Evolutionary conservation across 1,140 invertebrate species (phyloP).

Genomic region (Protaetia brevitarsis): DNA sequence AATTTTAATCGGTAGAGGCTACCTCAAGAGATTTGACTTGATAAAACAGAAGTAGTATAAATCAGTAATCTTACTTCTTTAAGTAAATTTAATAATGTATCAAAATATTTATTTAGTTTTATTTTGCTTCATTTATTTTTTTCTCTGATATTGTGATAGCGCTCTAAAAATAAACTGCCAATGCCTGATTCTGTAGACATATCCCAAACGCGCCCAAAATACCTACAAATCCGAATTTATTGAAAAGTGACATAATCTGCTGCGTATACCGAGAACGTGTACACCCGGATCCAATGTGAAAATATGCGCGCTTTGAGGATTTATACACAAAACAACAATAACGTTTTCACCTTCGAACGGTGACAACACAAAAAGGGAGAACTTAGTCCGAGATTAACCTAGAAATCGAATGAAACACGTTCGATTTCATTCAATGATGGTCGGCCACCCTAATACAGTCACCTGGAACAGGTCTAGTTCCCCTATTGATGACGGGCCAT

Average conservation of each 20-base stretch:
- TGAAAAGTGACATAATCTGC: constrained; percentile 9
- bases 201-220: background rate
- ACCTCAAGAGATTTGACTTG: too few species aligned
- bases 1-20: too few species aligned
- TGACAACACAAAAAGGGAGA: background rate
- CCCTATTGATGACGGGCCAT: constrained; percentile 7
- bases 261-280: background rate
- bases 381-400: constrained; percentile 15
- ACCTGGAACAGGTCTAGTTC: constrained; percentile 21
- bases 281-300: constrained; percentile 15
- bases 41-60: too few species aligned
- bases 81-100: too few species aligned
- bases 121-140: too few species aligned
- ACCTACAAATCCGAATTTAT: constrained; percentile 12
- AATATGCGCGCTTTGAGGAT: constrained; percentile 9
- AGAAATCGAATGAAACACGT: constrained; percentile 23
- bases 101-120: too few species aligned
- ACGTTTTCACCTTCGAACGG: background rate
- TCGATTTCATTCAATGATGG: constrained; percentile 21
- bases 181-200: too few species aligned
- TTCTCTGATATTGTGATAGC: too few species aligned
- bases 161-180: too few species aligned
- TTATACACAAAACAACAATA: constrained; percentile 6
- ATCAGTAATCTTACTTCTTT: too few species aligned
- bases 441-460: constrained; percentile 6